Base-by-base conservation (phyloP, 2,888 invertebrate genomes). In the Andrena trimmerana region DNA sequence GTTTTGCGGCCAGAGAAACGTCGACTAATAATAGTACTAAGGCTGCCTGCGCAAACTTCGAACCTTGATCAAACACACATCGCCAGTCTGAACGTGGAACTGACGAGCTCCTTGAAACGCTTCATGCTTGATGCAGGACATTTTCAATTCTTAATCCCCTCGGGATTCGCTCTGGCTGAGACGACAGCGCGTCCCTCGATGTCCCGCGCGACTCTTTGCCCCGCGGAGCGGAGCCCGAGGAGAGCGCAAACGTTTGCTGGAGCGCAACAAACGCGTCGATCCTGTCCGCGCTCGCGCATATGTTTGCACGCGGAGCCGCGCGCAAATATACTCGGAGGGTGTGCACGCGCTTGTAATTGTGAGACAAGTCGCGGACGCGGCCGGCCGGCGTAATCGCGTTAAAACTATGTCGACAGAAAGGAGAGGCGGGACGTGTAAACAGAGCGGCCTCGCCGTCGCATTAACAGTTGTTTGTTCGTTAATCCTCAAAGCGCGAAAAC, bases 401-500 rank as follows among this genome's bases (percentile, higher is more conserved):
- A 52, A 65, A 81, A 68, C 72, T 69, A 62, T 31, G 63, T 33
- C 57, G 36, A 27, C 20, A 29, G 24, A 66, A 66, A 67, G 62
- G 52, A 33, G 20, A 27, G 54, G 29, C 29, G 42, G 63, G 27
- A 42, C 20, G 68, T 42, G 68, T 72, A 83, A 83, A 80, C 75
- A 72, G 54, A 31, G 2, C 59, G 24, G 33, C 10, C 62, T 57
- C 42, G 10, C 67, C 67, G 31, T 75, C 63, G 65, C 73, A 59
- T 81, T 81, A 81, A 83, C 70, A 63, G 73, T 69, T 65, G 83
- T 77, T 76, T 77, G 81, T 77, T 74, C 70, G 73, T 77, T 75
- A 60, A 83, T 81, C 63, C 73, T 63, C 50, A 33, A 71, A 73
- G 63, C 70, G 57, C 66, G 70, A 60, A 71, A 77, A 78, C 68